Evolutionary conservation across 2,888 invertebrate species (phyloP), one percentile per base, ranked within the genome.

Genomic region (Latheticus oryzae): DNA sequence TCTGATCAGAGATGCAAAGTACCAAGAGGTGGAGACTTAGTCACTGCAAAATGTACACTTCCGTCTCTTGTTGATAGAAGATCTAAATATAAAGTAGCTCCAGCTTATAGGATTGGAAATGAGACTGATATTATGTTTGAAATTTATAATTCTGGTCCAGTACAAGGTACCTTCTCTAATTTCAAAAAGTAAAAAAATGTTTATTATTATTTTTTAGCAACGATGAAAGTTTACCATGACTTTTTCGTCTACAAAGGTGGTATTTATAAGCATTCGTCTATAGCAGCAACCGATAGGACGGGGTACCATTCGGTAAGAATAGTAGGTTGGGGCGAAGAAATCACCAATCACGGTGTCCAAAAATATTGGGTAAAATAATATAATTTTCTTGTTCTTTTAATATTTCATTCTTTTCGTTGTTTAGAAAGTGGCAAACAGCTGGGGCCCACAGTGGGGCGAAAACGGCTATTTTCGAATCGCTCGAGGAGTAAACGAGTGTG

Each of bases 381-480:
- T 52, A 23, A 24, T 58, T 40, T 15, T 30, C 19, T 37, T 21
- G n/a, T n/a, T n/a, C n/a, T n/a, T n/a, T n/a, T 28, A 5, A 9
- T 9, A 3, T 28, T 28, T 9, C 3, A 1, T 28, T 28, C 3
- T 28, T 5, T 9, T 9, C 4, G 11, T 1, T 28, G 5, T 28
- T 79, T 81, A 97, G 96, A 83, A 92, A 73, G 93, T 90, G 28
- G 93, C 93, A 35, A 97, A 97, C 80, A 95, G 95, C 19, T 97
- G 97, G 97, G 97, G 97, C 4, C 72, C 78, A 0, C 81, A 86
- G 65, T 97, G 97, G 97, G 97, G 97, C 5, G 95, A 97, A 75
- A 81, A 87, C 60, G 97, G 97, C 0, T 90, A 87, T 74, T 97
- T 97, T 86, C 85, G 89, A 57, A 96, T 97, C 68, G 78, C 84